These are phyloP conservation scores for Rhinogobio ventralis DNA, from an alignment of 2,797 vertebrate genomes.

Conservation along the genomic window DNA sequence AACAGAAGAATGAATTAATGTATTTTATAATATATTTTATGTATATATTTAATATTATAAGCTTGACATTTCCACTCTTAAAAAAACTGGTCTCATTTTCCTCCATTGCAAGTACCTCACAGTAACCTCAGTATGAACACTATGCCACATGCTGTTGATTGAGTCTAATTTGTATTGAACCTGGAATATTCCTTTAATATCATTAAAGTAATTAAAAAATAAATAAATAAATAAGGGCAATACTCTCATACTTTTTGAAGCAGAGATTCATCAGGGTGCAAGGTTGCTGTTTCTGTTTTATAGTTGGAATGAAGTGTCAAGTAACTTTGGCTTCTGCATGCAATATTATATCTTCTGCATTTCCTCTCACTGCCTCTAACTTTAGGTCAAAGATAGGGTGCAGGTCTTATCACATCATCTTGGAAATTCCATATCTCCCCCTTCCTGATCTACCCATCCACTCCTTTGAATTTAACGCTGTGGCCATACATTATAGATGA, in stretches of 20 bases:
- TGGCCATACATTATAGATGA: slow-evolving; percentile 46
- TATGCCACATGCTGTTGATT: background rate
- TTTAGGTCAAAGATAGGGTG: slow-evolving; percentile 2
- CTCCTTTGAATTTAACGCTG: slow-evolving; percentile 39
- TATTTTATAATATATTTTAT: too few relatives aligned
- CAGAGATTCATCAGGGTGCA: background rate
- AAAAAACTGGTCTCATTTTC: too few relatives aligned
- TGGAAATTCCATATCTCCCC: slow-evolving; percentile 41
- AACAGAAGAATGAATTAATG: too few relatives aligned
- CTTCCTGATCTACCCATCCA: slow-evolving; percentile 41
- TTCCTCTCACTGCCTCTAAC: slow-evolving; percentile 8
- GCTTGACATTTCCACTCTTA: too few relatives aligned
- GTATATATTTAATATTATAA: too few relatives aligned
- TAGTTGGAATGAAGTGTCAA: background rate
- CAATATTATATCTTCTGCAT: slow-evolving; percentile 14
- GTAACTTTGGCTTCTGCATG: background rate
- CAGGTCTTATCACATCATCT: slow-evolving; percentile 40
- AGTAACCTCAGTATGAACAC: background rate
- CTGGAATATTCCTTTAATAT: background rate
- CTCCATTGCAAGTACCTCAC: too few relatives aligned
- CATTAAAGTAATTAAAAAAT: background rate
- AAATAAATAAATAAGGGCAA: background rate
- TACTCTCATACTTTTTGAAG: background rate
- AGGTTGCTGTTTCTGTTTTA: slow-evolving; percentile 3
- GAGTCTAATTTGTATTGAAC: background rate